Percentiles rank a stretch among this genome's conserved stretches.
Evolutionary conservation across 2,797 vertebrate genomes (phyloP).

Genomic region (Girardinus metallicus): DNA sequence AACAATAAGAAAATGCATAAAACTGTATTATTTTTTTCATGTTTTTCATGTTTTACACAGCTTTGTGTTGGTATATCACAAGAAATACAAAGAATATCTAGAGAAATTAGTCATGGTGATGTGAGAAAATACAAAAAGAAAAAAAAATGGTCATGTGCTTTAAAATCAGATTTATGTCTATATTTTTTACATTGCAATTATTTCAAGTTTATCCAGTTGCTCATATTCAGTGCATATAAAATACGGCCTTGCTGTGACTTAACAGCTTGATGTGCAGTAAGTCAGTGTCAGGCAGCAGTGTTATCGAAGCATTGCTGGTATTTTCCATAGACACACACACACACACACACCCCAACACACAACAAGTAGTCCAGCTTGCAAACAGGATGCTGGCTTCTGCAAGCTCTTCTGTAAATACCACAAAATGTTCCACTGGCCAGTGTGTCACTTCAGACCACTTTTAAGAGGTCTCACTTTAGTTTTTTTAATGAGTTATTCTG

Average conservation of each 20-base stretch:
- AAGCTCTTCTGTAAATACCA: slow-evolving; percentile 57
- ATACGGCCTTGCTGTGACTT: background rate
- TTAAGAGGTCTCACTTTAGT: background rate
- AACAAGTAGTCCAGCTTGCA: slow-evolving; percentile 56
- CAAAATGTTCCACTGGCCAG: slow-evolving; percentile 71
- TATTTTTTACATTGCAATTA: background rate
- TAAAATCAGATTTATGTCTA: background rate
- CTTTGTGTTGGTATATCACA: background rate
- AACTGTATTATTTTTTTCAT: background rate
- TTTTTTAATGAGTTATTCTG: background rate
- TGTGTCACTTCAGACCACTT: slow-evolving; percentile 29
- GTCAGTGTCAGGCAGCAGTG: slow-evolving; percentile 2
- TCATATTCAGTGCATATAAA: background rate
- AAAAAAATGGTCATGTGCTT: background rate
- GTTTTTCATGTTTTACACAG: background rate
- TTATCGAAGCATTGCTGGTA: slow-evolving; percentile 11
- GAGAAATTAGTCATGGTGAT: background rate
- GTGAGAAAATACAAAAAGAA: background rate
- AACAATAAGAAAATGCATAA: background rate
- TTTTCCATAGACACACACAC: slow-evolving; percentile 39
- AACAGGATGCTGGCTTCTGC: slow-evolving; percentile 70
- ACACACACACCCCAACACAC: slow-evolving; percentile 13
- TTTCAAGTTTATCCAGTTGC: background rate
- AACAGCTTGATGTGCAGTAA: background rate
- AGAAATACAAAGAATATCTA: background rate